Base-by-base conservation (phyloP, 1,140 invertebrate genomes). In the Limonius californicus region DNA sequence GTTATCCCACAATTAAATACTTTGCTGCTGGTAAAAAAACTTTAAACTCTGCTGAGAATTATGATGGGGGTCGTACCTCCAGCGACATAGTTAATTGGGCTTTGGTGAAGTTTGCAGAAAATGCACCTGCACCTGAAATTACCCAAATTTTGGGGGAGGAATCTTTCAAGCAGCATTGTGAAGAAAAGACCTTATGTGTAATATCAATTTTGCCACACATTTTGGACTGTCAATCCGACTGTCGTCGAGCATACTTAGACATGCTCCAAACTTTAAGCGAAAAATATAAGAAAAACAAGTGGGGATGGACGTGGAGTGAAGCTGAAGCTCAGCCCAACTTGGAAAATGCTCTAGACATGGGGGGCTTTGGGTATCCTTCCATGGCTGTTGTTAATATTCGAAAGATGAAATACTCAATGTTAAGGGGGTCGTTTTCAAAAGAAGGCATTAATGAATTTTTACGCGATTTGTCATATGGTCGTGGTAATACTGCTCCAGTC, bases 301-400 rank as follows among this genome's bases (percentile, higher is more conserved):
- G 97, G 97, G 95, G 95, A 65, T 99, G 96, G 95, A 78, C 95
- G 6, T 99, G 97, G 97, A 76, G 90, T 1, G 96, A 99, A 78
- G 96, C 93, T 50, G 88, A 87, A 20, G 80, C 88, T n/a, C 96
- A 99, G 78, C 74, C 81, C 0, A 83, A 88, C 1, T 72, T 99
- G 7, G 97, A 99, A 79, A 86, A 90, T 68, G 84, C 90, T 2
- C 77, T 99, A 18, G 97, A 95, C 70, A 91, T 99, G 61, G 98
- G 98, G 58, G 90, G 91, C 1, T 94, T 94, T 78, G 90, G 90
- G 19, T 92, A 94, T 76, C 91, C 94, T 39, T 96, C 97, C 9
- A 89, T 99, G 87, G 95, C 94, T 9, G 96, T 95, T 18, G 87
- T 99, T 23, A 99, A 98, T 79, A 84, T 88, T 6, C 95, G 97